phyloP scores from a whole-genome alignment of 2,888 invertebrate genomes.

The Drosophila mulleri region DNA sequence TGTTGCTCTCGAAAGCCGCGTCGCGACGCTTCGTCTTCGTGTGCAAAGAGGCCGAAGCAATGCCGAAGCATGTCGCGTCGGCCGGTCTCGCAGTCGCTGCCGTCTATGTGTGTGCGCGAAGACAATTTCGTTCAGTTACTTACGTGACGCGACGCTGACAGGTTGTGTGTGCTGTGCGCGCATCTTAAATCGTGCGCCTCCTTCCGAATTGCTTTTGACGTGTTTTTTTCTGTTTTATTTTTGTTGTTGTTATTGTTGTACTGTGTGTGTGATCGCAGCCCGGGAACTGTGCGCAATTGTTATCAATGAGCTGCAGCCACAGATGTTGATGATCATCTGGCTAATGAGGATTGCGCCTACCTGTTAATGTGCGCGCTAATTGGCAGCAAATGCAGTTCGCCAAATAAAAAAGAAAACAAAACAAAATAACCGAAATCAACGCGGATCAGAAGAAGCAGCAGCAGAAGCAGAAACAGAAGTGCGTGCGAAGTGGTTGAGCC shows the following conservation, averaged over 20 bases:
- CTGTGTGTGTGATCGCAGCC: constrained; percentile 16
- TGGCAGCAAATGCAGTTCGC: constrained; percentile 47
- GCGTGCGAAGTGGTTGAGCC: constrained; percentile 37
- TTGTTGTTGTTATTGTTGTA: constrained; percentile 7
- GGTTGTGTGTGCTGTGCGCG: constrained; percentile 50
- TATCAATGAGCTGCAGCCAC: constrained; percentile 38
- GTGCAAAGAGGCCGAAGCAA: constrained; percentile 17
- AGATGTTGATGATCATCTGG: constrained; percentile 14
- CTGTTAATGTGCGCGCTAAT: constrained; percentile 37
- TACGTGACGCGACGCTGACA: constrained; percentile 61
- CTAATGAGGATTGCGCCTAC: constrained; percentile 34
- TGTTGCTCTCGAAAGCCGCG: constrained; percentile 32
- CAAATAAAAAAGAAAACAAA: constrained; percentile 7
- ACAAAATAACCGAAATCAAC: constrained; percentile 6
- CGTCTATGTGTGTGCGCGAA: constrained; percentile 8
- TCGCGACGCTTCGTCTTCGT: constrained; percentile 35
- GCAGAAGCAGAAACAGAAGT: constrained; percentile 21
- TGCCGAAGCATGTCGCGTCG: constrained; percentile 31
- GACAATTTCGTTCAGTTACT: constrained; percentile 53
- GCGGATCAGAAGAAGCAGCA: neutral
- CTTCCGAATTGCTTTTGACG: constrained; percentile 32
- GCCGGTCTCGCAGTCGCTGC: constrained; percentile 31
- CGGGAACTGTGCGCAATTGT: constrained; percentile 27
- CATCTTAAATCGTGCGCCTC: constrained; percentile 13
- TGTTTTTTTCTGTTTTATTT: constrained; percentile 30